Evolutionary conservation across 1,140 invertebrate genomes (phyloP), one percentile per base, ranked within the genome.

Genomic region (Drosophila truncata): DNA sequence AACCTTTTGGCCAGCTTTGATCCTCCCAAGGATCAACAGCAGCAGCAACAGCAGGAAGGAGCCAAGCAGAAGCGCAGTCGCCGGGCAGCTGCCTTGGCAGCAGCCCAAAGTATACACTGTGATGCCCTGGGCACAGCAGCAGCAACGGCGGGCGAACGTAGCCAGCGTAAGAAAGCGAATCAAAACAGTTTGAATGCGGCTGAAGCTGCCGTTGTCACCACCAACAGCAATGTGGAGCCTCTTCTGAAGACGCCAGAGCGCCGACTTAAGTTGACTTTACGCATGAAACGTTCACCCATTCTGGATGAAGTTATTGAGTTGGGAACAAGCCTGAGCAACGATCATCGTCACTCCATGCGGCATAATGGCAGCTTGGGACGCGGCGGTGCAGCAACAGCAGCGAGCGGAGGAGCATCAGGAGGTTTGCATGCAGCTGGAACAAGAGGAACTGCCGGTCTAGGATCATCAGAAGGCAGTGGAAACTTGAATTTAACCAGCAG

Each of bases 291-390:
- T 25, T 97, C 97, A 54, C 97, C 97, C 2, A 95, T 97, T 62
- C 91, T 97, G 16, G 97, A 98, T 84, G 97, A 98, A 23, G 95
- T 97, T 0, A 96, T 97, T 70, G 97, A 97, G 92, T 96, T 96
- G 14, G 96, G 97, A 9, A 96, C 95, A 31, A 96, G 95, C 82
- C 92, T 96, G 6, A 95, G 94, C 78, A 95, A 95, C 62, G 94
- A 94, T 41, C 72, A 78, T 0, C 75, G 75, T 23, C 78, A 78
- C 29, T 33, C 33, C 31, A 64, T 35, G 0, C 42, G 60, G 18
- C 78, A 81, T 10, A 85, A 85, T 55, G 82, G 82, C 44, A 52
- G 14, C 47, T 42, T 57, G 46, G 23, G 35, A n/a, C 27, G n/a
- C 14, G 18, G 6, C 52, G 82, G 41, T 62, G 55, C 31, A 20